Evolutionary conservation across 1,140 invertebrate species (phyloP), one percentile per base, ranked within the genome.

Genomic region (Panulirus ornatus): DNA sequence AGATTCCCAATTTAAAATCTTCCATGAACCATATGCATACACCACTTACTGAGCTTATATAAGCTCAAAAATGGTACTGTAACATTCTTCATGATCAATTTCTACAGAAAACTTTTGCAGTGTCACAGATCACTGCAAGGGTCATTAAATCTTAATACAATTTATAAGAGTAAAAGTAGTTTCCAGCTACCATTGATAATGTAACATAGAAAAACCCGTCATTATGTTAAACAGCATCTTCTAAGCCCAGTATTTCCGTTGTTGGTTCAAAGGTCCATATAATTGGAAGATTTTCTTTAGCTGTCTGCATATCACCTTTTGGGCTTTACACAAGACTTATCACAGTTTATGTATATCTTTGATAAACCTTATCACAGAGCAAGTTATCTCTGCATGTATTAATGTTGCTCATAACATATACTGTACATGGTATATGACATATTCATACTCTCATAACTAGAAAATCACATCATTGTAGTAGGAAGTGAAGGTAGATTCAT

Each of bases 321-420:
- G 47, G 78, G 78, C 51, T 36, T 58, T 54, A 36, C 79, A 83
- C 76, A 63, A 83, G 78, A 89, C 81, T 71, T 89, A 89, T 89
- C 87, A 89, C 87, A 89, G 87, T 73, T 82, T 83, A 89, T 83
- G 85, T 89, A 89, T 83, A 89, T 89, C 87, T 89, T 89, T 89
- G 87, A 89, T 89, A 89, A 89, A 83, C 40, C 81, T 81, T 89
- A 89, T 89, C 87, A 89, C 87, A 89, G 87, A 89, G 87, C 30
- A 89, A 86, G 84, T 86, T 83, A 82, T 89, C 87, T 89, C 87
- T 89, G 87, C 87, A 81, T 30, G 40, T 42, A 73, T 44, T 70
- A 85, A 76, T 84, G 44, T 85, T 85, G 27, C 71, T 70, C 44
- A 47, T 14, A 34, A 36, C 81, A 66, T 54, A 58, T 54, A 81